These are phyloP conservation scores for Plagodis dolabraria DNA, from an alignment of 2,888 invertebrate genomes.

Conservation along the genomic window DNA sequence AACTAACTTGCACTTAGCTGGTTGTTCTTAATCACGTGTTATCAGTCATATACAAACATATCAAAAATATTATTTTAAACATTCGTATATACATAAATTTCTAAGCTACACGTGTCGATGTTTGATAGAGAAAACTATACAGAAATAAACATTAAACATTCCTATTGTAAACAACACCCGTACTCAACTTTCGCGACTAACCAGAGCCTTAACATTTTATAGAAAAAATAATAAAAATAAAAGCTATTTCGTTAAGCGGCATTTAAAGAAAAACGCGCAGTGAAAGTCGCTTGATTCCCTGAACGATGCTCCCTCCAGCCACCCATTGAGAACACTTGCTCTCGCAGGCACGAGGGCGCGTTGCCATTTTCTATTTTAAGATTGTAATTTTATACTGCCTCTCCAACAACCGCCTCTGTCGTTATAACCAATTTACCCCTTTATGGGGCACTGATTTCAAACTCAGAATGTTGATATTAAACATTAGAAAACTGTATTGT, in stretches of 20 bases:
- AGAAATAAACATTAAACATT: too few species aligned
- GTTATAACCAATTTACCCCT: slow-evolving; percentile 40
- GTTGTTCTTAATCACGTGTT: too few species aligned
- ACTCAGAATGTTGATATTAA: slow-evolving; percentile 24
- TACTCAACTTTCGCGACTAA: not conserved
- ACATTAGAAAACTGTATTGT: slow-evolving; percentile 7
- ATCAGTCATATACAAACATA: too few species aligned
- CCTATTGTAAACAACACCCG: not conserved
- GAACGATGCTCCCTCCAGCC: slow-evolving; percentile 40
- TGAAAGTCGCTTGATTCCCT: slow-evolving; percentile 38
- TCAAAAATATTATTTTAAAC: not conserved
- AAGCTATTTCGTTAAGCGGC: slow-evolving; percentile 34
- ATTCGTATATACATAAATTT: not conserved
- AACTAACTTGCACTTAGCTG: too few species aligned
- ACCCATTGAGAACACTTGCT: slow-evolving; percentile 45
- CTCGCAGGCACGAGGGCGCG: slow-evolving; percentile 38
- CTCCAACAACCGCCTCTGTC: slow-evolving; percentile 36
- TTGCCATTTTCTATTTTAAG: slow-evolving; percentile 44
- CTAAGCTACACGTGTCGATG: not conserved
- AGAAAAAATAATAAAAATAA: slow-evolving; percentile 23
- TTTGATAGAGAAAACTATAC: not conserved
- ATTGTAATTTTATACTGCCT: slow-evolving; percentile 41
- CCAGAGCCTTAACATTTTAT: slow-evolving; percentile 1
- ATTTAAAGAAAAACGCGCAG: slow-evolving; percentile 40
- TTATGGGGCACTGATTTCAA: slow-evolving; percentile 33